Evolutionary conservation across 2,113 vertebrate genomes (phyloP), one percentile per base, ranked within the genome.

Genomic region (Galeopterus variegatus): DNA sequence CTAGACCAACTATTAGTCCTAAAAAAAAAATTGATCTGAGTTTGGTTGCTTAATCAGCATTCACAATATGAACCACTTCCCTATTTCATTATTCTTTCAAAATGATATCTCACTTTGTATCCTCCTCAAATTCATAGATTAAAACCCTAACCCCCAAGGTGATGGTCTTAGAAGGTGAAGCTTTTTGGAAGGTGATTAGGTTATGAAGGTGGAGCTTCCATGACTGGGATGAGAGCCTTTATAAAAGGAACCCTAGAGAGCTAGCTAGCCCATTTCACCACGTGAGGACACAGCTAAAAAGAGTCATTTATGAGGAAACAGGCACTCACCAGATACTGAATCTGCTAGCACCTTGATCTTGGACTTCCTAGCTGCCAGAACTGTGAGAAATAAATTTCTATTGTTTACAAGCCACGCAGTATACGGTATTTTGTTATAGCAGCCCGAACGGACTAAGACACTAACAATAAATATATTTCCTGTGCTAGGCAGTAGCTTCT

Each of bases 21-120:
- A 67, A 94, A 94, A 89, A 94, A 94, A 89, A 94, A 96, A 92
- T n/a, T 73, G 6, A 24, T 54, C 70, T 90, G 48, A 75, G 26
- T 76, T 94, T 96, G n/a, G 36, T 90, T 91, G 56, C 36, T 95
- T 96, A 82, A 88, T 97, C 48, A 94, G 28, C 28, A 91, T 54
- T 90, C 54, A 83, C n/a, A 52, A 56, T 69, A 69, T 77, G 82
- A 93, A 92, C 31, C 24, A 73, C 6, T 52, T 50, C 64, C 33
- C 26, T 93, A 36, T 95, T 92, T 41, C 18, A 84, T 80, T 31
- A 85, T 80, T 62, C 56, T 67, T 50, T 0, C 2, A 26, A 91
- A 87, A 85, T n/a, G 72, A 81, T 69, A 28, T 18, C 23, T 52
- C 58, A 79, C 69, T 65, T 56, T 65, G 15, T 88, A 31, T 64